Evolutionary conservation across 2,113 vertebrate species (phyloP).

Genomic region (Miniopterus natalensis): DNA sequence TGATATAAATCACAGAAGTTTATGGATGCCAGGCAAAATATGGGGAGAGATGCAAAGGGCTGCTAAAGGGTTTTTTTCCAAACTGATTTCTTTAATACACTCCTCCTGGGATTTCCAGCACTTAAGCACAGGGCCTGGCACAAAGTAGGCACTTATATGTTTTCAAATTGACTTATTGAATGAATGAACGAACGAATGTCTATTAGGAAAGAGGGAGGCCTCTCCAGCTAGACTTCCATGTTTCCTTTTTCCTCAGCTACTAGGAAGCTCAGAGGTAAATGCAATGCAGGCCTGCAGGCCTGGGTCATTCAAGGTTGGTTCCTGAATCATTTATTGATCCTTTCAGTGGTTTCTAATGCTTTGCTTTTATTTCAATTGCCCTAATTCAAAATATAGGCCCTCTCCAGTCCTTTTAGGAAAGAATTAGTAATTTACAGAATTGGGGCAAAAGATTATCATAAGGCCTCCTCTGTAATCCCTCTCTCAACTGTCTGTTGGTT

Average conservation of each 20-base stretch:
- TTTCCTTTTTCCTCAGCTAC: not conserved
- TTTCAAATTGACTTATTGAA: not conserved
- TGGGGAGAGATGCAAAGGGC: not conserved
- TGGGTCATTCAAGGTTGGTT: not conserved
- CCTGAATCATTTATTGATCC: not conserved
- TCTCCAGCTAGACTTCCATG: not conserved
- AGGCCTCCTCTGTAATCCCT: not conserved
- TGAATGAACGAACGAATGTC: not conserved
- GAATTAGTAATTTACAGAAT: not conserved
- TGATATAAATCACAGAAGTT: not conserved
- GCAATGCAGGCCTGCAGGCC: not conserved
- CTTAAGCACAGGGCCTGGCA: not conserved
- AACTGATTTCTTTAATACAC: not conserved
- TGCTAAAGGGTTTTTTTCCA: not conserved
- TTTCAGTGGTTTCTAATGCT: not conserved
- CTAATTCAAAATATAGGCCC: not conserved
- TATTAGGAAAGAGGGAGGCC: not conserved
- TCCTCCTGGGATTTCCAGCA: not conserved
- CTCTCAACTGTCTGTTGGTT: not conserved
- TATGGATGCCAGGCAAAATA: not conserved
- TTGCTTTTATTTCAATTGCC: not conserved
- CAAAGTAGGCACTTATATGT: not conserved
- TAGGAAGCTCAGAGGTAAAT: not conserved
- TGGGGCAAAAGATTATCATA: not conserved
- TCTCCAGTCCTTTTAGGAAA: not conserved